These are phyloP conservation scores for Serinus canaria DNA, from an alignment of 2,113 vertebrate genomes.

Conservation along the genomic window DNA sequence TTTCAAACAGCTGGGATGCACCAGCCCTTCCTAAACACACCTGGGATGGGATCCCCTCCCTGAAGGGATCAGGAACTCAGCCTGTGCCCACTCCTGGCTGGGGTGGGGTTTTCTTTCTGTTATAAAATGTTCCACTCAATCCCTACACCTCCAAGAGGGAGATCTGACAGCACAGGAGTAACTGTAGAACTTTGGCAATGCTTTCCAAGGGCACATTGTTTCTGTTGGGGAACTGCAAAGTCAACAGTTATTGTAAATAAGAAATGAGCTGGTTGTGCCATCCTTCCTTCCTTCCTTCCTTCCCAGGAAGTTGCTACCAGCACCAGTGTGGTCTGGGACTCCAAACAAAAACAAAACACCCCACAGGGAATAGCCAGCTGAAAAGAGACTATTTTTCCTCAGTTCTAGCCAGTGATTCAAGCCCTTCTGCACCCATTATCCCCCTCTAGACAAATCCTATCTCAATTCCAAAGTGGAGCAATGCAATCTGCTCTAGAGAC, in stretches of 20 bases:
- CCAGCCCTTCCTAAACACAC: not conserved
- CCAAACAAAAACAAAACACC: not conserved
- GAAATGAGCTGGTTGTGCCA: not conserved
- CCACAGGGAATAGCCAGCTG: fast-evolving
- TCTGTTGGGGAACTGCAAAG: not conserved
- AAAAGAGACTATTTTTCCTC: not conserved
- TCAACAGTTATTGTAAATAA: not conserved
- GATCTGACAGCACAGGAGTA: not conserved
- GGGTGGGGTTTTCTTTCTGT: not conserved
- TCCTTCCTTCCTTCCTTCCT: not conserved
- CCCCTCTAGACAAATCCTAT: not conserved
- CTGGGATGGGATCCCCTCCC: not conserved
- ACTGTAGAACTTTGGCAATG: not conserved
- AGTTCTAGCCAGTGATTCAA: not conserved
- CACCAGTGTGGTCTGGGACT: not conserved
- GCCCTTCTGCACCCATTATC: not conserved
- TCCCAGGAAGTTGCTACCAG: not conserved
- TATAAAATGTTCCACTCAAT: not conserved
- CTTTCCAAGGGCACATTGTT: not conserved
- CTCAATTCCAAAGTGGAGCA: not conserved
- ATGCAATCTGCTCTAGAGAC: not conserved
- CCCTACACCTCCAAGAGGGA: not conserved
- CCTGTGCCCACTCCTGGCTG: no score
- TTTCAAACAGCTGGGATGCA: not conserved
- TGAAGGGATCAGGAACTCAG: not conserved